Conservation (phyloP, 2,888 invertebrate species). For the Andrena camellia region DNA sequence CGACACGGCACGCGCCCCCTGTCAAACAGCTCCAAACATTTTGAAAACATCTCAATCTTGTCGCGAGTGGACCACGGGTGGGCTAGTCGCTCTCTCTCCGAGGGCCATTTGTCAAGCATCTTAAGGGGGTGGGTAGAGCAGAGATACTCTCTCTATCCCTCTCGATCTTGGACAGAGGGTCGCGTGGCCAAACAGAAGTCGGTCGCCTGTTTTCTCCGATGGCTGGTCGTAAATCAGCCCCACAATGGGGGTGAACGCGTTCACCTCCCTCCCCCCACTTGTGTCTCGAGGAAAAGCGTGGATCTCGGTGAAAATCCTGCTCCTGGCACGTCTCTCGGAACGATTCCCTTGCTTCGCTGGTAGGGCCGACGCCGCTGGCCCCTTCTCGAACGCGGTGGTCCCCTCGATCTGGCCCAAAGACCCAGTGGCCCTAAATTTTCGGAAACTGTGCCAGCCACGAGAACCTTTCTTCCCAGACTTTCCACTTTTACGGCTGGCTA, state of each 20-base stretch:
- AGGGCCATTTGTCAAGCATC: slow-evolving; percentile 56
- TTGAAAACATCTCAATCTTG: slow-evolving; percentile 77
- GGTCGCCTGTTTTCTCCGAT: slow-evolving; percentile 30
- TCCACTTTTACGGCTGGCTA: slow-evolving; percentile 65
- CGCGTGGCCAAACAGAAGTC: slow-evolving; percentile 74
- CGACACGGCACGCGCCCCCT: slow-evolving; percentile 72
- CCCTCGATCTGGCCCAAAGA: slow-evolving; percentile 59
- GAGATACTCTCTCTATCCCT: slow-evolving; percentile 23
- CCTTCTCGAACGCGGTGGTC: not conserved
- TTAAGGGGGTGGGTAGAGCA: slow-evolving; percentile 36
- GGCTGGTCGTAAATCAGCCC: slow-evolving; percentile 45
- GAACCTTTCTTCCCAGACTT: slow-evolving; percentile 54
- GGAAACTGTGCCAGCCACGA: slow-evolving; percentile 66
- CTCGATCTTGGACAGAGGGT: slow-evolving; percentile 38
- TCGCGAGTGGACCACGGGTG: slow-evolving; percentile 55
- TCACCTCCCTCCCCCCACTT: not conserved
- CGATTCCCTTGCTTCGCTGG: not conserved
- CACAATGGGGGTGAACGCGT: slow-evolving; percentile 25
- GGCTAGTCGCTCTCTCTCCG: slow-evolving; percentile 31
- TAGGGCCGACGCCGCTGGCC: not conserved
- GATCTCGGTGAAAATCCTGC: slow-evolving; percentile 46
- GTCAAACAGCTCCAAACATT: slow-evolving; percentile 80
- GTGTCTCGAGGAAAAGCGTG: not conserved
- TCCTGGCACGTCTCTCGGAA: not conserved
- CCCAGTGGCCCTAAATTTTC: slow-evolving; percentile 72